Evolutionary conservation across 2,797 vertebrate species (phyloP).

Genomic region (Agapornis canus): DNA sequence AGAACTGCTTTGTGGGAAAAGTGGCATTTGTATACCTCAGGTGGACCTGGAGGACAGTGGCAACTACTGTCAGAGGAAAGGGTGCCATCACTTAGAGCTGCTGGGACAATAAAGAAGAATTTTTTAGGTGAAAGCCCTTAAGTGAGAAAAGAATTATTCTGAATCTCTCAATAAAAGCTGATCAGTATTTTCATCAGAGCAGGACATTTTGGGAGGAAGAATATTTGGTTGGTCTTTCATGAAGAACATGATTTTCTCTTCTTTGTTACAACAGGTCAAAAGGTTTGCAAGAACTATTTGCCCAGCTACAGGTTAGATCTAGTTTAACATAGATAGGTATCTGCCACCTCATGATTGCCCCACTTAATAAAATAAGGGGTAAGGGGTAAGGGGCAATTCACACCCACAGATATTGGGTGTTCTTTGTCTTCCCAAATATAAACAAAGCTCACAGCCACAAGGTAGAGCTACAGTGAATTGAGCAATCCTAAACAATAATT

Average conservation of each 20-base stretch:
- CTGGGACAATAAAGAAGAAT: neutral
- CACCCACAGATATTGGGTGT: neutral
- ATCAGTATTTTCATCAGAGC: neutral
- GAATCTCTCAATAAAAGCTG: neutral
- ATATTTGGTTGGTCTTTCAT: neutral
- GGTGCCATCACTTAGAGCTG: neutral
- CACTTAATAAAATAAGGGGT: neutral
- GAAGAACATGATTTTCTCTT: neutral
- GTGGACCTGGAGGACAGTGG: neutral
- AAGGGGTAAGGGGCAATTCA: neutral
- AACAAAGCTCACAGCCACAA: neutral
- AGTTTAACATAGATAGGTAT: neutral
- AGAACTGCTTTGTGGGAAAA: neutral
- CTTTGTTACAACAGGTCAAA: neutral
- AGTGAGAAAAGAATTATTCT: neutral
- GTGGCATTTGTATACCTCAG: neutral
- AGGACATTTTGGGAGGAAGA: neutral
- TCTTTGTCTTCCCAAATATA: neutral
- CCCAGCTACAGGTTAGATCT: neutral
- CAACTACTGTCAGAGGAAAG: neutral
- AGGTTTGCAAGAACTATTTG: neutral
- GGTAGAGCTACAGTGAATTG: neutral
- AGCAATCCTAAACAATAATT: neutral
- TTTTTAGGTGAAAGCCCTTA: neutral
- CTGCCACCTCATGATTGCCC: neutral